phyloP scores from a whole-genome alignment of 2,888 invertebrate species.

The Athalia circularis region DNA sequence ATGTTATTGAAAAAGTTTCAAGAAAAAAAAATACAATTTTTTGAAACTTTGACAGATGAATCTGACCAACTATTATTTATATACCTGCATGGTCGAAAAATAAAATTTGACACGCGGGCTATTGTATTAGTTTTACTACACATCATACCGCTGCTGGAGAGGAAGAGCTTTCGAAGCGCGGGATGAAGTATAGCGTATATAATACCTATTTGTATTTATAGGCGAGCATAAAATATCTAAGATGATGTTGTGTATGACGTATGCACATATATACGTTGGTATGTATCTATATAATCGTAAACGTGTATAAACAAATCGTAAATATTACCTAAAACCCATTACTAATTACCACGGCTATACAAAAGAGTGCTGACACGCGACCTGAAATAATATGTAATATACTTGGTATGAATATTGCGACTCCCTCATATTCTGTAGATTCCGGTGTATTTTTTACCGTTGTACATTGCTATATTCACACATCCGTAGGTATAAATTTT shows the following conservation, averaged over 20 bases:
- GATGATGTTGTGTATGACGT: neutral
- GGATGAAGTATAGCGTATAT: neutral
- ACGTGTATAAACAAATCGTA: slow-evolving; percentile 30
- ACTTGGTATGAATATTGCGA: neutral
- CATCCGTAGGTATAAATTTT: no score
- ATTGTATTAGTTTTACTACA: slow-evolving; percentile 19
- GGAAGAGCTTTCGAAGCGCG: neutral
- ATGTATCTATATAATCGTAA: neutral
- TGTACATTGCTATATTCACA: no score
- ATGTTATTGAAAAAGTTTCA: no score
- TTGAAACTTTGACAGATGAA: no score
- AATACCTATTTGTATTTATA: slow-evolving; percentile 25
- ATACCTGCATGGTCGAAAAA: neutral
- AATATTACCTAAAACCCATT: slow-evolving; percentile 12
- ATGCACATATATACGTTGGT: neutral
- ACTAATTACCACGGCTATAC: slow-evolving; percentile 5
- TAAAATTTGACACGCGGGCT: slow-evolving; percentile 28
- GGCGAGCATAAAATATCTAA: slow-evolving; percentile 29
- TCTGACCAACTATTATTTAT: no score
- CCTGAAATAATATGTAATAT: neutral
- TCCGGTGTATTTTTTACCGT: neutral
- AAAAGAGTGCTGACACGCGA: slow-evolving; percentile 7
- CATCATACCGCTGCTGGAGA: neutral
- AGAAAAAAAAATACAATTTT: no score
- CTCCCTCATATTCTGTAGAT: neutral